Evolutionary conservation across 2,113 vertebrate genomes (phyloP), one percentile per base, ranked within the genome.

Genomic region (Myotis yumanensis): DNA sequence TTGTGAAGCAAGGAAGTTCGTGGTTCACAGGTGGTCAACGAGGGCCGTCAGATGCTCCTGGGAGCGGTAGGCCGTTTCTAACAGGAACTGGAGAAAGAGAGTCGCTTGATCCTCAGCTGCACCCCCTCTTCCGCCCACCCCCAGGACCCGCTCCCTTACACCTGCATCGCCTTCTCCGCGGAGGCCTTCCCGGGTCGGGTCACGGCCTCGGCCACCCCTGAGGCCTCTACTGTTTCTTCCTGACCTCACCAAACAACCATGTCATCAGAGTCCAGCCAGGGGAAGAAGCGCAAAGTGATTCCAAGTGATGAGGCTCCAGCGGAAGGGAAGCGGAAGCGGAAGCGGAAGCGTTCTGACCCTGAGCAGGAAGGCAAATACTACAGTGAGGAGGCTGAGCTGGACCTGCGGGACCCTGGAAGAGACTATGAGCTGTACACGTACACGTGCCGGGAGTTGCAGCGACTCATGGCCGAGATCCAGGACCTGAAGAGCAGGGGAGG

Each of bases 401-500:
- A 99, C 51, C 96, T 98, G 66, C 98, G 99, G 0, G 99, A 99
- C 96, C 99, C 99, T 64, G 98, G 98, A 96, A 98, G 99, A 95
- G 99, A 99, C 97, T 99, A 99, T 0, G 96, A 98, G 2, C 98
- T 99, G 52, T 99, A 99, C 98, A 99, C 99, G 90, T 98, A 99
- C 89, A 99, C 99, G 0, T 99, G 99, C 97, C 99, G 99, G 89
- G 98, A 98, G 95, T 97, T 99, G 22, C 99, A 99, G 94, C 98
- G 97, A 11, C 98, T 99, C 46, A 99, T 99, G 99, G 98, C 98
- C 0, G 99, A 99, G 97, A 99, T 99, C 96, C 99, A 99, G 97
- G 99, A 99, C 82, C 98, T 99, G 84, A 99, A 99, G 98, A 99
- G 98, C 95, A 97, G 97, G 43, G 99, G 99, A 54, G 98, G 98